Evolutionary conservation across 2,113 vertebrate genomes (phyloP).

Genomic region (Petroica traversi): DNA sequence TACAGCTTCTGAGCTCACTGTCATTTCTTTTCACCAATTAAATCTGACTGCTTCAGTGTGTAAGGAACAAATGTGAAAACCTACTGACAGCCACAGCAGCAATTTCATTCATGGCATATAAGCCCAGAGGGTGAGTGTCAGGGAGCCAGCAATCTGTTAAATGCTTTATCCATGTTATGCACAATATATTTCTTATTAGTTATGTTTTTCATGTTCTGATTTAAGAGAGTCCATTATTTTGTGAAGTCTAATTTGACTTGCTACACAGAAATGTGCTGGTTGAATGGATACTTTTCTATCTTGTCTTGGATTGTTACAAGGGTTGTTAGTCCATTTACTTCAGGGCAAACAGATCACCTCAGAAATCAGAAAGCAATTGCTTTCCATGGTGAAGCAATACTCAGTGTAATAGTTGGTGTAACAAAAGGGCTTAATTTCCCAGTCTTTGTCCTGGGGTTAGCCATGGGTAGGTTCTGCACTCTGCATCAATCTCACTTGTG

Average conservation of each 20-base stretch:
- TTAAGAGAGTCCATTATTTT: background rate
- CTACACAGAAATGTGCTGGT: background rate
- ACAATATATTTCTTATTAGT: background rate
- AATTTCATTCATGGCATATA: slow-evolving; percentile 19
- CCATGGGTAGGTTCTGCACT: background rate
- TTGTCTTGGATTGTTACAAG: background rate
- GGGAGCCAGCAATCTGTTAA: slow-evolving; percentile 19
- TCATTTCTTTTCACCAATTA: slow-evolving; percentile 40
- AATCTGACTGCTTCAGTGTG: background rate
- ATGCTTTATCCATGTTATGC: background rate
- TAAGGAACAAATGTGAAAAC: slow-evolving; percentile 16
- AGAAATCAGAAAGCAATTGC: slow-evolving; percentile 2
- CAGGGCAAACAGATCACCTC: background rate
- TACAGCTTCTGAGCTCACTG: background rate
- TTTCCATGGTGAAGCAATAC: background rate
- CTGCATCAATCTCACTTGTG: background rate
- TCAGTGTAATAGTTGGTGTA: background rate
- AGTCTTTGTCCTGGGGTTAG: background rate
- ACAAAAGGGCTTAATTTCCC: background rate
- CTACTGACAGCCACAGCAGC: background rate
- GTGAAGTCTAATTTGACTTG: background rate
- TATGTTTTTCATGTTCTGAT: background rate
- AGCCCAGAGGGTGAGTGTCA: background rate
- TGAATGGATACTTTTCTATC: background rate
- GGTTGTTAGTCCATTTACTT: background rate